Evolutionary conservation across 2,797 vertebrate species (phyloP).

Genomic region (Myiotriccus ornatus): DNA sequence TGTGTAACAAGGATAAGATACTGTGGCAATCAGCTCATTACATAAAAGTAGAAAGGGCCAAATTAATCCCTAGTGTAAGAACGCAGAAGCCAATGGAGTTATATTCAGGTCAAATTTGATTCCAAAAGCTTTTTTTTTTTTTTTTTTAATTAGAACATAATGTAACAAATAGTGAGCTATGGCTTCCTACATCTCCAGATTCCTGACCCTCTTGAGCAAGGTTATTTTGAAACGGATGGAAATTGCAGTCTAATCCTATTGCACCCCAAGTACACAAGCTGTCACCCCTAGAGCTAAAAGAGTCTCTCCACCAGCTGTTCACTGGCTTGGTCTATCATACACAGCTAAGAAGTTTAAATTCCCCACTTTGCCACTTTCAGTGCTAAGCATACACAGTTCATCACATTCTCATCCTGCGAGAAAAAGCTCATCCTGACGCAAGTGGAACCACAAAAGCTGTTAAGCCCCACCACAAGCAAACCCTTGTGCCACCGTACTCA

Average conservation of each 20-base stretch:
- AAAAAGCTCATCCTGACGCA: not conserved
- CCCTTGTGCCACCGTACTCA: not conserved
- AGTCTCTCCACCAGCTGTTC: constrained; percentile 49
- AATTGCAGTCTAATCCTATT: constrained; percentile 23
- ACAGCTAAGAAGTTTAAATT: constrained; percentile 47
- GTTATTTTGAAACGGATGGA: constrained; percentile 25
- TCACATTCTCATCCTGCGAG: not conserved
- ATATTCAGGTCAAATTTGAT: constrained; percentile 60
- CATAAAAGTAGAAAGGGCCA: constrained; percentile 67
- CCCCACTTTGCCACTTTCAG: not conserved
- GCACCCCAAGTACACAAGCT: constrained; percentile 31
- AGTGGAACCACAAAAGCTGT: not conserved
- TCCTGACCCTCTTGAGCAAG: constrained; percentile 15
- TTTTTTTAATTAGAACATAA: constrained; percentile 37
- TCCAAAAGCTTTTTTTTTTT: constrained; percentile 14
- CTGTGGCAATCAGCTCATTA: constrained; percentile 67
- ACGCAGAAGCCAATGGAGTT: constrained; percentile 12
- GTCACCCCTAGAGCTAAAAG: constrained; percentile 29
- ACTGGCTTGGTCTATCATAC: not conserved
- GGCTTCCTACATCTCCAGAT: not conserved
- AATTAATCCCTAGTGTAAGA: constrained; percentile 62
- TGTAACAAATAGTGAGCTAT: not conserved
- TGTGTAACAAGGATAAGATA: constrained; percentile 65
- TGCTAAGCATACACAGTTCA: not conserved
- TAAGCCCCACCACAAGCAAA: not conserved